Conservation (phyloP, 2,797 vertebrate species). For the Oophaga sylvatica region DNA sequence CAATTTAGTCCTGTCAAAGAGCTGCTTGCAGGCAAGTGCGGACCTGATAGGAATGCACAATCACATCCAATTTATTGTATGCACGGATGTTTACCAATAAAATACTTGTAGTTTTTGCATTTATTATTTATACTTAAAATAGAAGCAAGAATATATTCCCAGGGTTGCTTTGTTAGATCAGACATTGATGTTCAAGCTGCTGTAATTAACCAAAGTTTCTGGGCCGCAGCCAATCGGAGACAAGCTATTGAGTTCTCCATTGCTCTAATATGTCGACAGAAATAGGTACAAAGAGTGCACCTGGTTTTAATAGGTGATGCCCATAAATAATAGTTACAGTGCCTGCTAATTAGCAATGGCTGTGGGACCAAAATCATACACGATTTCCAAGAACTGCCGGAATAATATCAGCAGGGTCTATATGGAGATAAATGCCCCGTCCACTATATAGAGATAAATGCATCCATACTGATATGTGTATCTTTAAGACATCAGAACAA, state of each 20-base stretch:
- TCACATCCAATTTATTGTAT: slow-evolving; percentile 53
- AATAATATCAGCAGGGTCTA: slow-evolving; percentile 30
- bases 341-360: slow-evolving; percentile 36
- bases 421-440: slow-evolving; percentile 46
- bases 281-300: slow-evolving; percentile 51
- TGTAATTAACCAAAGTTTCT: slow-evolving; percentile 45
- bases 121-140: slow-evolving; percentile 54
- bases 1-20: slow-evolving; percentile 49
- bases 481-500: slow-evolving; percentile 11
- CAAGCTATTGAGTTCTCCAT: slow-evolving; percentile 25
- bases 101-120: slow-evolving; percentile 52
- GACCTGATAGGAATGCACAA: slow-evolving; percentile 54
- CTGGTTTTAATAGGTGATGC: slow-evolving; percentile 48
- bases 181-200: slow-evolving; percentile 35
- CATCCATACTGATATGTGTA: slow-evolving; percentile 21
- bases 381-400: slow-evolving; percentile 17
- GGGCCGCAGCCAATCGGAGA: slow-evolving; percentile 35
- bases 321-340: slow-evolving; percentile 48
- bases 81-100: slow-evolving; percentile 58
- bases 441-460: slow-evolving; percentile 32
- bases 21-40: slow-evolving; percentile 48
- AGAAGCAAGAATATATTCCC: slow-evolving; percentile 43
- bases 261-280: slow-evolving; percentile 27
- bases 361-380: neutral
- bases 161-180: slow-evolving; percentile 46